Conservation (phyloP, 2,113 vertebrate species). For the Euleptes europaea region DNA sequence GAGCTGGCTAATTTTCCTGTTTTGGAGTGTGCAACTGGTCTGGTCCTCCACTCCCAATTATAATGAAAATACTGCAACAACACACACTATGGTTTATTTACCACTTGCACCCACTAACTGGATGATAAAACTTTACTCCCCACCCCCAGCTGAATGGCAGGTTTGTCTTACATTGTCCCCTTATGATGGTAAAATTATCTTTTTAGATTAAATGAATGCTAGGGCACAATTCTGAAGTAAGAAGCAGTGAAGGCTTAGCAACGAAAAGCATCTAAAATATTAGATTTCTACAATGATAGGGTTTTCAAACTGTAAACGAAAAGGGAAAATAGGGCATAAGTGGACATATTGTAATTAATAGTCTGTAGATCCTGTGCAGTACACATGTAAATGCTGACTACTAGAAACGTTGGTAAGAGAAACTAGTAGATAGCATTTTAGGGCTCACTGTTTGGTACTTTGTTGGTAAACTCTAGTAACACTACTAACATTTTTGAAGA, state of each 20-base stretch:
- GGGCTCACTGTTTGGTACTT: background rate
- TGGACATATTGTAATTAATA: background rate
- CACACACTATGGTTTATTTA: background rate
- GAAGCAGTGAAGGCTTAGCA: background rate
- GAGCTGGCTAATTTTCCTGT: background rate
- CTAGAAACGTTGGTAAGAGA: background rate
- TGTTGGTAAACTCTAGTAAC: background rate
- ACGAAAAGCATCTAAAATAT: background rate
- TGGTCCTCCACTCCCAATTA: background rate
- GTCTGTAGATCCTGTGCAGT: background rate
- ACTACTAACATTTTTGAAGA: slow-evolving; percentile 18
- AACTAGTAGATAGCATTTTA: background rate
- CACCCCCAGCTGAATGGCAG: background rate
- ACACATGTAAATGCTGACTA: background rate
- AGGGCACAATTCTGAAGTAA: background rate
- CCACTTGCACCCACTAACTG: background rate
- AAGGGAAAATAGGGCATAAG: background rate
- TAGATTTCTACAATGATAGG: background rate
- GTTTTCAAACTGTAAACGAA: no score
- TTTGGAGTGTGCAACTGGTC: background rate
- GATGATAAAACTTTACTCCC: background rate
- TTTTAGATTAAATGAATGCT: background rate
- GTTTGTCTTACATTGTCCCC: background rate
- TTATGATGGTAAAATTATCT: background rate
- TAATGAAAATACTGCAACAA: background rate